phyloP scores from a whole-genome alignment of 2,888 invertebrate genomes.

The Ophonus ardosiacus region DNA sequence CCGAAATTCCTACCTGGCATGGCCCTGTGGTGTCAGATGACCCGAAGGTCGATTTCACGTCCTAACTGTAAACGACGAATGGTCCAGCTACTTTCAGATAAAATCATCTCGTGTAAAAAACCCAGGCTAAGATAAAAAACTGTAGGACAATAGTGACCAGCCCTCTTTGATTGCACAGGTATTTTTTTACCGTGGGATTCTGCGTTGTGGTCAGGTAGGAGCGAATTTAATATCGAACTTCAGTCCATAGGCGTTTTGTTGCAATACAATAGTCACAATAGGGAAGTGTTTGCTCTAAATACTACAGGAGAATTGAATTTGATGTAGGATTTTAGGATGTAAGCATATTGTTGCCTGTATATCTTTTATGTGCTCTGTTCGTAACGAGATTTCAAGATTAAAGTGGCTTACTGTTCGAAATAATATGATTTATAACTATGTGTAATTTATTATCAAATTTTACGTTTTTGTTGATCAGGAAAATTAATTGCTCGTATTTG shows the following conservation, averaged over 20 bases:
- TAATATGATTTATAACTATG: not conserved
- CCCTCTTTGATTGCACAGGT: slow-evolving; percentile 61
- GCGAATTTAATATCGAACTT: slow-evolving; percentile 57
- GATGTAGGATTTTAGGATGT: slow-evolving; percentile 26
- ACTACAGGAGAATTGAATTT: slow-evolving; percentile 6
- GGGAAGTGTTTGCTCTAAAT: slow-evolving; percentile 58
- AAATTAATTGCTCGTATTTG: not conserved
- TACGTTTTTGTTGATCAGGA: not conserved
- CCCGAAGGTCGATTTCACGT: slow-evolving; percentile 44
- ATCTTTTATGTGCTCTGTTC: not conserved
- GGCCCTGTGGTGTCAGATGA: slow-evolving; percentile 49
- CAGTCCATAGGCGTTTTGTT: slow-evolving; percentile 34
- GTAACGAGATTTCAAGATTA: slow-evolving; percentile 28
- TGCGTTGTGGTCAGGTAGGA: slow-evolving; percentile 56
- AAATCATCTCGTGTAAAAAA: slow-evolving; percentile 49
- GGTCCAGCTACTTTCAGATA: slow-evolving; percentile 58
- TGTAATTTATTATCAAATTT: not conserved
- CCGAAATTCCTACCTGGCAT: slow-evolving; percentile 12
- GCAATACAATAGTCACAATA: slow-evolving; percentile 50
- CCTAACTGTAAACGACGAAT: slow-evolving; percentile 54
- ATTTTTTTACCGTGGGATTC: slow-evolving; percentile 61
- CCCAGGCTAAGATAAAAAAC: slow-evolving; percentile 51
- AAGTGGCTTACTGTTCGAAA: not conserved
- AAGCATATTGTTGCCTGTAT: slow-evolving; percentile 2
- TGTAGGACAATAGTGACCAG: slow-evolving; percentile 61